Conservation (phyloP, 1,140 invertebrate species). For the Cotesia chilonis region DNA sequence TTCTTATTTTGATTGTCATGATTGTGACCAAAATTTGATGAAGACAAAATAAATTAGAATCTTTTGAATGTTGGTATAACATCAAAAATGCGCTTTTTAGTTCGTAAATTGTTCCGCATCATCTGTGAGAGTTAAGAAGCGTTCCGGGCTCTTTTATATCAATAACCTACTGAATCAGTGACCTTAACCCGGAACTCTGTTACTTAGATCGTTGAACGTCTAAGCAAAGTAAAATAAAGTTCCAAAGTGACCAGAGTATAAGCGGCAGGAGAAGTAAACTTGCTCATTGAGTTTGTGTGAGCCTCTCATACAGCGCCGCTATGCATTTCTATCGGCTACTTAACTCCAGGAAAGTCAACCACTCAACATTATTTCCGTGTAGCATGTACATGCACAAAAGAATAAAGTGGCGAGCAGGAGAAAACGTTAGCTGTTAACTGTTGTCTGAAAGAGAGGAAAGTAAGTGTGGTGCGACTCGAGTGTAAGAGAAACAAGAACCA, state of each 20-base stretch:
- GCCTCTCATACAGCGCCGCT: conserved; percentile 39
- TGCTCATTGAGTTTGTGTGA: conserved; percentile 33
- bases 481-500: not conserved
- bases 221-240: not conserved
- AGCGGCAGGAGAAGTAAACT: not conserved
- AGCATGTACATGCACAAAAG: conserved; percentile 16
- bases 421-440: too few relatives aligned
- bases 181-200: too few relatives aligned
- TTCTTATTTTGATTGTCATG: too few relatives aligned
- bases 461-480: too few relatives aligned
- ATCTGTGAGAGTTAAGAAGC: not conserved
- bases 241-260: conserved; percentile 10
- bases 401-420: not conserved
- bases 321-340: conserved; percentile 62
- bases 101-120: too few relatives aligned
- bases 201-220: too few relatives aligned
- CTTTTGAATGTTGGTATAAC: too few relatives aligned
- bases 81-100: too few relatives aligned
- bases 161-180: too few relatives aligned
- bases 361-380: conserved; percentile 42
- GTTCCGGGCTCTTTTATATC: not conserved
- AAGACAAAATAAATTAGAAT: too few relatives aligned
- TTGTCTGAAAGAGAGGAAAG: too few relatives aligned
- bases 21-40: too few relatives aligned
- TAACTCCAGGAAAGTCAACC: conserved; percentile 43